These are phyloP conservation scores for Lepus oiostolus DNA, from an alignment of 2,797 vertebrate species.

Conservation along the genomic window DNA sequence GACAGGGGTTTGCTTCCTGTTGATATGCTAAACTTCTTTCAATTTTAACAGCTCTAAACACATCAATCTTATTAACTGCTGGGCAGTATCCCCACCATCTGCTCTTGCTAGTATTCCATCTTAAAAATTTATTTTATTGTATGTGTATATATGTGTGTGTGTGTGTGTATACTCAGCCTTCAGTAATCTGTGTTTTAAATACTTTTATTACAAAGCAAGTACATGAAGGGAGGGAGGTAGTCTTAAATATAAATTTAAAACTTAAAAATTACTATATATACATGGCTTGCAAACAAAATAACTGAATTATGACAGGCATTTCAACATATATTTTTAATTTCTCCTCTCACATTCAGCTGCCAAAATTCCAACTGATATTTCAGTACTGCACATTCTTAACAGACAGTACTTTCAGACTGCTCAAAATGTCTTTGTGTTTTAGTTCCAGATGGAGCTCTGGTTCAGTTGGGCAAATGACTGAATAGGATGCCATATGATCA, in stretches of 20 bases:
- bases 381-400: slow-evolving; percentile 36
- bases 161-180: neutral
- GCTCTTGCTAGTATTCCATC: slow-evolving; percentile 28
- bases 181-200: slow-evolving; percentile 24
- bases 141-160: neutral
- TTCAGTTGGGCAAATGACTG: slow-evolving; percentile 10
- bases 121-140: slow-evolving; percentile 44
- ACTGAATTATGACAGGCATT: slow-evolving; percentile 2
- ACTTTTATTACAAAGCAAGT: slow-evolving; percentile 29
- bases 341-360: slow-evolving; percentile 22
- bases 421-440: slow-evolving; percentile 28
- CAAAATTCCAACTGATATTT: slow-evolving; percentile 46
- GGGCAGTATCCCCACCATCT: slow-evolving; percentile 51
- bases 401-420: slow-evolving; percentile 11
- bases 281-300: neutral
- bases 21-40: neutral
- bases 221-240: neutral
- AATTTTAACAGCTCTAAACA: slow-evolving; percentile 3
- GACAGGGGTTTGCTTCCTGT: neutral
- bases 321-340: slow-evolving; percentile 43
- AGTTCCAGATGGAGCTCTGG: slow-evolving; percentile 37
- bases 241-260: neutral
- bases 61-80: slow-evolving; percentile 58
- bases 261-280: slow-evolving; percentile 6
- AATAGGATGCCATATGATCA: neutral